A percentile compares a stretch with the other conserved stretches of the same genome.
These are phyloP conservation scores for Sula dactylatra DNA, from an alignment of 2,113 vertebrate species.

Conservation along the genomic window DNA sequence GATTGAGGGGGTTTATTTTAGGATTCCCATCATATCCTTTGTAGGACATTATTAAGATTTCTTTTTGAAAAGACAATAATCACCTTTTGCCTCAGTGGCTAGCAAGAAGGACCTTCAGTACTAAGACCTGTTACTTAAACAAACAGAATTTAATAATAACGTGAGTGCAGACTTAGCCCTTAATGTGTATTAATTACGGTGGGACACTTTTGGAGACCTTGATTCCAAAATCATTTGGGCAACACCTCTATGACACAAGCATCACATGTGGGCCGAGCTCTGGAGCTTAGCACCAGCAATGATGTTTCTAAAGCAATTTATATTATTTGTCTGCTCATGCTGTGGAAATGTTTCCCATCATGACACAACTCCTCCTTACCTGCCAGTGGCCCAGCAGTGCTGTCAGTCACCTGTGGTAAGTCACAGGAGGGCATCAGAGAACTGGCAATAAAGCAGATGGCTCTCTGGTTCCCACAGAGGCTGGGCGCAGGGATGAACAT, in stretches of 20 bases:
- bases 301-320: neutral
- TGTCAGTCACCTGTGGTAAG: neutral
- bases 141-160: neutral
- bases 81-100: neutral
- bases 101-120: neutral
- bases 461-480: neutral
- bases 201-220: neutral
- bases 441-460: neutral
- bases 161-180: neutral
- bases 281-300: neutral
- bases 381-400: accelerated
- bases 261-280: neutral
- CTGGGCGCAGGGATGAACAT: neutral
- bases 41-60: neutral
- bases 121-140: neutral
- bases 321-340: neutral
- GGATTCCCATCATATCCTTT: neutral
- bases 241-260: neutral
- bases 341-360: neutral
- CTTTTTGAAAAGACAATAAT: neutral
- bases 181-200: neutral
- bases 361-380: neutral
- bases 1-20: neutral
- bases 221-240: neutral
- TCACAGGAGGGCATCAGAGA: neutral